phyloP scores from a whole-genome alignment of 2,888 invertebrate genomes.

The Chironomus riparius region DNA sequence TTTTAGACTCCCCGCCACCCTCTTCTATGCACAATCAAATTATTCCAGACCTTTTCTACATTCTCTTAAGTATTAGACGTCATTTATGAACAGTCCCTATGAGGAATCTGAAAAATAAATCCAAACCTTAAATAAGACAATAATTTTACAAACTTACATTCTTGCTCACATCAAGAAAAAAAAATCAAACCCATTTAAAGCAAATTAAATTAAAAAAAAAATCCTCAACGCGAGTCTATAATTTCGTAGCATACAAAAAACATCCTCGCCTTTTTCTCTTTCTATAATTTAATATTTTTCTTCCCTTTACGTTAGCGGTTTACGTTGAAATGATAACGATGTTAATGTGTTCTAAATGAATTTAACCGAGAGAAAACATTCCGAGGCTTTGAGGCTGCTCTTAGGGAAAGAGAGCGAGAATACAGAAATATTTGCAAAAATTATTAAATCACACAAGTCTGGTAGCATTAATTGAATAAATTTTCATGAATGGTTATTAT shows the following conservation, averaged over 20 bases:
- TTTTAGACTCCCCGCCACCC: no score
- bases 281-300: neutral
- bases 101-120: no score
- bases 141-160: no score
- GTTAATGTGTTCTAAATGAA: neutral
- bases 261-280: neutral
- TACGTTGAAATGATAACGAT: neutral
- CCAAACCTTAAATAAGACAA: no score
- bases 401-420: neutral
- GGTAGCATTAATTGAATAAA: neutral
- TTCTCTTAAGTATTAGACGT: no score
- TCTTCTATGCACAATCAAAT: no score
- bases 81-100: no score
- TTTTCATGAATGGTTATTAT: neutral
- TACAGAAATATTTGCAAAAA: neutral
- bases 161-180: no score
- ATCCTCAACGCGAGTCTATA: neutral
- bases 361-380: neutral
- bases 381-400: neutral
- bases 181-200: neutral
- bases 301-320: neutral
- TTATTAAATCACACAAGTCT: neutral
- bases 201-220: neutral
- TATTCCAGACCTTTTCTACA: no score
- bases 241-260: neutral